Evolutionary conservation across 2,113 vertebrate species (phyloP), one percentile per base, ranked within the genome.

Genomic region (Lepisosteus osseus): DNA sequence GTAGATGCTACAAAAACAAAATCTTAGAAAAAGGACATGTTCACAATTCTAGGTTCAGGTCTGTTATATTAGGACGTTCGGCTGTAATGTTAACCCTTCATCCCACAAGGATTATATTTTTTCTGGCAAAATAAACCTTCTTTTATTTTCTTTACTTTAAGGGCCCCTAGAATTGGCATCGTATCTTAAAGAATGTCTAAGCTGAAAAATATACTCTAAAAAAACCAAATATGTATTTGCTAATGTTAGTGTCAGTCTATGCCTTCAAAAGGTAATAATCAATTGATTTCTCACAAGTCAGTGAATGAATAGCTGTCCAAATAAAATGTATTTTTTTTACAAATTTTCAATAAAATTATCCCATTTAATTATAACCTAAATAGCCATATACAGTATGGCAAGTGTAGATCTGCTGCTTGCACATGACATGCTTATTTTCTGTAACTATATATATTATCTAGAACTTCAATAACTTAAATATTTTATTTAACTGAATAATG

Each of bases 41-140:
- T 29, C 29, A 76, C 84, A 82, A 76, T 84, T 71, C 66, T 57
- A 74, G 75, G 79, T 85, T 83, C 78, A 79, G 75, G 79, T 84
- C 84, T 76, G 75, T 85, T 47, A 29, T 29, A 29, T 29, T 29
- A 29, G 29, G 29, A 1, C 29, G 29, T 29, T 29, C n/a, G 13
- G 59, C 12, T 71, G 44, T 63, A 64, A 71, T 71, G 59, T 64
- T 61, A 63, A 47, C 6, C 61, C 69, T 64, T 54, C 54, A 61
- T 41, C 44, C 3, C 59, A 6, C 64, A 54, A 64, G 61, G 42
- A 17, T 55, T 57, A 43, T 72, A 72, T 77, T 81, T 72, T 45
- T 76, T 51, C 66, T 73, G 77, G 70, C 73, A 17, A 8, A 42
- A 41, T 15, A 7, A n/a, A 55, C 17, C 17, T 57, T 3, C 56